Base-by-base conservation (phyloP, 2,113 vertebrate species). In the Solenodon paradoxus region DNA sequence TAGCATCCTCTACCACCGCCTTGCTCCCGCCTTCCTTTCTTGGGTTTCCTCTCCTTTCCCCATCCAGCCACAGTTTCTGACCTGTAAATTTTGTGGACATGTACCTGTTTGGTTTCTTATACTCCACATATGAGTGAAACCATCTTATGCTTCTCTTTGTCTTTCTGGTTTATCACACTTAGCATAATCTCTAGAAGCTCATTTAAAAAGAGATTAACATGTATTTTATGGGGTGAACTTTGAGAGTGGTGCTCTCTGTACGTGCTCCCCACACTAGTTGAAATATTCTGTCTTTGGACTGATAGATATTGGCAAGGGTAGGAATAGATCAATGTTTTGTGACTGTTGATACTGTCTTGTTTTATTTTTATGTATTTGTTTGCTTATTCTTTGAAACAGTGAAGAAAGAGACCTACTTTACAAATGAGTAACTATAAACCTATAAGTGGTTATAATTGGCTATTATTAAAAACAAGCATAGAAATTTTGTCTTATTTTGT, bases 171-270 rank as follows among this genome's bases (percentile, higher is more conserved):
- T n/a, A n/a, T n/a, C n/a, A n/a, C n/a, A n/a, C n/a, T n/a, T n/a
- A n/a, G n/a, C n/a, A n/a, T n/a, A n/a, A n/a, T n/a, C n/a, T n/a
- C n/a, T n/a, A n/a, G n/a, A n/a, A n/a, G n/a, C n/a, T n/a, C 26
- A 64, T n/a, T 63, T 45, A 35, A 26, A 78, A n/a, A 2, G 4
- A 6, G 4, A 2, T 1, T 47, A 5, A 17, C 16, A 16, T 49
- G 1, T 47, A 3, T 10, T 26, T 68, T 55, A 53, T 9, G 20
- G 40, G 20, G 26, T 78, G 57, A 69, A 16, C 30, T 16, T 42
- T 9, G 32, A 12, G 4, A 0, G 1, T 7, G 3, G 24, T 0
- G 0, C 7, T 11, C 77, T 16, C 4, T 42, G 35, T 1, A 1
- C n/a, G 10, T 32, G 12, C 4, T 16, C 26, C 49, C 55, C 7